These are phyloP conservation scores for Plebejus anna DNA, from an alignment of 2,888 invertebrate genomes.

Conservation along the genomic window DNA sequence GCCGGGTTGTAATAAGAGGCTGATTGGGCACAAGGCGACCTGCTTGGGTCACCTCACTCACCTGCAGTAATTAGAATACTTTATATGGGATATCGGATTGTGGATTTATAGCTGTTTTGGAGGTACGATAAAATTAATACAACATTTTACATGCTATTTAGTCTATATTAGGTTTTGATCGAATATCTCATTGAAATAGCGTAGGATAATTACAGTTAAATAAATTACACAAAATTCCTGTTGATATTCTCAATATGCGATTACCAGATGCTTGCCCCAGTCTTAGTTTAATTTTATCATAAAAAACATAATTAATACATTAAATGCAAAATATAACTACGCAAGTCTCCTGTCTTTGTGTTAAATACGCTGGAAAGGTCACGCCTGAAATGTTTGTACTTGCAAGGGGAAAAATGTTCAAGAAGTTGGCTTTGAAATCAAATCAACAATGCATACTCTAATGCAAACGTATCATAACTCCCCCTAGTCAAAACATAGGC, in stretches of 20 bases:
- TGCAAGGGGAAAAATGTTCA: too few relatives aligned
- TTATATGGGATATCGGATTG: slow-evolving; percentile 12
- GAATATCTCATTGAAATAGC: not conserved
- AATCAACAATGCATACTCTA: too few relatives aligned
- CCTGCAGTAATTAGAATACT: not conserved
- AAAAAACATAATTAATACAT: too few relatives aligned
- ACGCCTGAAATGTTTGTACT: too few relatives aligned
- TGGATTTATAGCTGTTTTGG: slow-evolving; percentile 5
- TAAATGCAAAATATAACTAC: too few relatives aligned
- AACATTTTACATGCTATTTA: not conserved
- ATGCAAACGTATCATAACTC: too few relatives aligned
- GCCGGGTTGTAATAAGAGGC: not conserved
- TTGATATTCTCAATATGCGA: not conserved
- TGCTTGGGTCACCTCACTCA: not conserved
- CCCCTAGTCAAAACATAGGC: too few relatives aligned
- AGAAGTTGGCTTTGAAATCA: too few relatives aligned
- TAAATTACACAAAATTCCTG: not conserved
- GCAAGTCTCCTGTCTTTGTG: too few relatives aligned
- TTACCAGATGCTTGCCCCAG: not conserved
- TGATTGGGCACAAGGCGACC: slow-evolving; percentile 21
- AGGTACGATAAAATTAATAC: not conserved
- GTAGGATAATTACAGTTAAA: not conserved
- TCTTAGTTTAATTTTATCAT: too few relatives aligned
- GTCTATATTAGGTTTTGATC: not conserved
- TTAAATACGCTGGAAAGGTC: too few relatives aligned